phyloP scores from a whole-genome alignment of 1,140 invertebrate species.

The Acyrthosiphon pisum region DNA sequence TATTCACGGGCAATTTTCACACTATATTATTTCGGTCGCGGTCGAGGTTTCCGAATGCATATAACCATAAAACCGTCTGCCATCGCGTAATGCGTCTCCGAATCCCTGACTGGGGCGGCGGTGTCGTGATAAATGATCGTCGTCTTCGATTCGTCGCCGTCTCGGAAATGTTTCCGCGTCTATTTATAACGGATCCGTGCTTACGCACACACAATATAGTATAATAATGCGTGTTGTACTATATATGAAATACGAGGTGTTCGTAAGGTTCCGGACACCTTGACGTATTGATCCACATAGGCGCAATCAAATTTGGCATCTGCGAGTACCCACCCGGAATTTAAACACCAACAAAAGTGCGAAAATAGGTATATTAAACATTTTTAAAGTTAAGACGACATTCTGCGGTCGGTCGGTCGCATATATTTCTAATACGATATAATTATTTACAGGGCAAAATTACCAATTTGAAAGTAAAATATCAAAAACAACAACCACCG shows the following conservation, averaged over 20 bases:
- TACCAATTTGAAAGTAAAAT: too few species aligned
- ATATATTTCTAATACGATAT: too few species aligned
- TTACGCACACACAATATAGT: neutral
- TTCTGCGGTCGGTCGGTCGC: too few species aligned
- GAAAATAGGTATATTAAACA: too few species aligned
- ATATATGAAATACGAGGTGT: neutral
- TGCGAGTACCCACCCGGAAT: too few species aligned
- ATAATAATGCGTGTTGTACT: neutral
- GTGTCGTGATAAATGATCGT: neutral
- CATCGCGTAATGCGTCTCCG: neutral
- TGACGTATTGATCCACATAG: too few species aligned
- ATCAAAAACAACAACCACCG: too few species aligned
- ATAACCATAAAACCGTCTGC: constrained; percentile 7
- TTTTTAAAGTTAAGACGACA: too few species aligned
- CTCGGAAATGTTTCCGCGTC: neutral
- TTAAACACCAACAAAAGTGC: too few species aligned
- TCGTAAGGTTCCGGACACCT: neutral
- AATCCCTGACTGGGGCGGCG: neutral
- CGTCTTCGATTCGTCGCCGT: neutral
- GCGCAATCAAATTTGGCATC: too few species aligned
- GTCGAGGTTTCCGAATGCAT: neutral
- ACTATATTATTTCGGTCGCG: neutral
- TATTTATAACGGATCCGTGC: neutral
- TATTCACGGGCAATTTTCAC: neutral
- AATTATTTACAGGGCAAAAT: too few species aligned